Evolutionary conservation across 92 coral and sea anemone genomes (phyloP), one percentile per base, ranked within the genome.

Genomic region (Montipora capitata): DNA sequence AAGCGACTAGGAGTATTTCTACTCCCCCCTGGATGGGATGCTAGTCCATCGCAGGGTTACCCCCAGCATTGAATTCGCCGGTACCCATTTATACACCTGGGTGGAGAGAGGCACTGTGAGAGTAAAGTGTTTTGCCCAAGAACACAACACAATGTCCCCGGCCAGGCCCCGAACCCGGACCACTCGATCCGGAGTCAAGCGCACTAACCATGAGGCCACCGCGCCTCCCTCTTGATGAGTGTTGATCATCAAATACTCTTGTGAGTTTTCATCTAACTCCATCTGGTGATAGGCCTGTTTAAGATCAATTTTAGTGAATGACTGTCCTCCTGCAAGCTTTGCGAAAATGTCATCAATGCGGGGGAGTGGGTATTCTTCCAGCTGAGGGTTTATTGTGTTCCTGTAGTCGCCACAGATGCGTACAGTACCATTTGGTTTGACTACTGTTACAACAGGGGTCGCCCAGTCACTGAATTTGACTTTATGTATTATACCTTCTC

Each of bases 171-270:
- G n/a, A n/a, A n/a, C n/a, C n/a, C n/a, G n/a, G n/a, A n/a, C n/a
- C n/a, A n/a, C n/a, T n/a, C n/a, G n/a, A n/a, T n/a, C n/a, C n/a
- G n/a, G n/a, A n/a, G n/a, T n/a, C n/a, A n/a, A n/a, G n/a, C n/a
- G n/a, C n/a, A n/a, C n/a, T n/a, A n/a, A n/a, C n/a, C n/a, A n/a
- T n/a, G n/a, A n/a, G n/a, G n/a, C n/a, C n/a, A n/a, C n/a, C n/a
- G n/a, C n/a, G n/a, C n/a, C n/a, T n/a, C n/a, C n/a, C n/a, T n/a
- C 96, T 78, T 87, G 92, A 83, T 83, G 92, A 3, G 96, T 91
- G 68, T 91, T 94, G 40, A 91, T 87, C 3, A 93, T 91, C 17
- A 90, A 65, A 62, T 72, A 76, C 77, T 85, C 77, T 56, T 83
- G 89, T 20, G 92, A 84, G 57, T 94, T 85, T 77, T 90, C 92